Evolutionary conservation across 2,113 vertebrate species (phyloP).

Genomic region (Aleadryas rufinucha): DNA sequence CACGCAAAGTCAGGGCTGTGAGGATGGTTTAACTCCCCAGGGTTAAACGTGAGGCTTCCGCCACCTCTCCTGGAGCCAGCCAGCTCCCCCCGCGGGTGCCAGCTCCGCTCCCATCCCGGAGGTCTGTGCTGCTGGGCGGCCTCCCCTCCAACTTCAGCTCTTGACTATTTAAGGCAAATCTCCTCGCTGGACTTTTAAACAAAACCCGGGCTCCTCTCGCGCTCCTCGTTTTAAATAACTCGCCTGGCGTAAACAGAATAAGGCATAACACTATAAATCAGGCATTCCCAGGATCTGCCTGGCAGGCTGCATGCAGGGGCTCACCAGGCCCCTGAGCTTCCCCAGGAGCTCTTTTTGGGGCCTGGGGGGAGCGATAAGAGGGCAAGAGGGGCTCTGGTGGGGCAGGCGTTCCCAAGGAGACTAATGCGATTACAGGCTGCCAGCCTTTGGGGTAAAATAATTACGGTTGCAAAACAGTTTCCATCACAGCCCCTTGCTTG

Average conservation of each 20-base stretch:
- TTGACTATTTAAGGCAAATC: conserved; percentile 78
- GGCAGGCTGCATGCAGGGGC: not conserved
- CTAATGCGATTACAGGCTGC: not conserved
- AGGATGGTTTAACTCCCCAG: not conserved
- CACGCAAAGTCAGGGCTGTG: rapidly evolving
- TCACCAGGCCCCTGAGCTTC: not conserved
- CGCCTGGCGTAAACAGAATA: conserved; percentile 60
- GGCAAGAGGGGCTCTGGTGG: not conserved
- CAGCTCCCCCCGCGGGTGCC: not conserved
- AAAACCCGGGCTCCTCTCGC: conserved; percentile 58
- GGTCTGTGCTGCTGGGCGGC: not conserved
- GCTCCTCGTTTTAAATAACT: conserved; percentile 67
- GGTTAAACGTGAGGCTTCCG: not conserved
- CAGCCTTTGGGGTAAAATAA: conserved; percentile 1
- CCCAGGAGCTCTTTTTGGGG: rapidly evolving
- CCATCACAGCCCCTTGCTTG: not conserved
- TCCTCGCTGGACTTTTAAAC: conserved; percentile 64
- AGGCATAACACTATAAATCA: conserved; percentile 66
- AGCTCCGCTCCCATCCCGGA: not conserved
- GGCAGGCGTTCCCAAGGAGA: not conserved
- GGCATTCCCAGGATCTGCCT: conserved; percentile 19
- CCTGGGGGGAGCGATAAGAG: not conserved
- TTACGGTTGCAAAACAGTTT: conserved; percentile 18
- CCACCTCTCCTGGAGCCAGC: not conserved
- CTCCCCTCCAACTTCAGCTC: conserved; percentile 34